Base-by-base conservation (phyloP, 2,113 vertebrate species). In the Emydura subglobosa region DNA sequence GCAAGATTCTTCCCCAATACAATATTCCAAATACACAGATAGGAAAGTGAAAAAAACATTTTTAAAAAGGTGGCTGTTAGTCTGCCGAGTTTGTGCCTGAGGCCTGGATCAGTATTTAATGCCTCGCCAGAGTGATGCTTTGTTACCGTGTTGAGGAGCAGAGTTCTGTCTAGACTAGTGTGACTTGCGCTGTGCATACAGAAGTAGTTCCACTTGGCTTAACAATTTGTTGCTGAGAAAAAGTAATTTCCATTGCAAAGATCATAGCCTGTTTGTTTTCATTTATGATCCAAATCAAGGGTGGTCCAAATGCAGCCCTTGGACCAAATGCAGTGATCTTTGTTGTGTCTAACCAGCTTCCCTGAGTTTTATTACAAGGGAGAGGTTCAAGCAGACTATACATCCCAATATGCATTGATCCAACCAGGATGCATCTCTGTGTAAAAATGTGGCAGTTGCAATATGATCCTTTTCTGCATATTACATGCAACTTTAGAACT, bases 1-100 rank as follows among this genome's bases (percentile, higher is more conserved):
- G 96, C 96, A 95, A 3, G 96, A 96, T 95, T 97, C 96, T 94
- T 97, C 96, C 94, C 96, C 93, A 83, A 94, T 39, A 39, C 39
- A 39, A 39, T 89, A 80, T 97, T 97, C 95, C 96, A 86, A 92
- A 95, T 14, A 90, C 92, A 92, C 82, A 1, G 95, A 16, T 65
- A 16, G 34, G 96, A 95, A 96, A 97, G 92, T 80, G 95, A 95
- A 92, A 93, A 93, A 65, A 17, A 65, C 29, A 96, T 94, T 97
- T 95, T 96, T 96, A 95, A 94, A 92, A 91, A 94, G 96, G 97
- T 95, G 90, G 93, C 95, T 93, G 65, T 25, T 89, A 90, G 94
- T 90, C 95, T 92, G 96, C 94, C 4, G 86, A 84, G 93, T 87
- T 86, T 1, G 0, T 65, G 59, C 74, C 1, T 47, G 72, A 81